A percentile compares a stretch with the other conserved stretches of the same genome.
These are phyloP conservation scores for Lipophrys pholis DNA, from an alignment of 2,113 vertebrate species.

Conservation along the genomic window DNA sequence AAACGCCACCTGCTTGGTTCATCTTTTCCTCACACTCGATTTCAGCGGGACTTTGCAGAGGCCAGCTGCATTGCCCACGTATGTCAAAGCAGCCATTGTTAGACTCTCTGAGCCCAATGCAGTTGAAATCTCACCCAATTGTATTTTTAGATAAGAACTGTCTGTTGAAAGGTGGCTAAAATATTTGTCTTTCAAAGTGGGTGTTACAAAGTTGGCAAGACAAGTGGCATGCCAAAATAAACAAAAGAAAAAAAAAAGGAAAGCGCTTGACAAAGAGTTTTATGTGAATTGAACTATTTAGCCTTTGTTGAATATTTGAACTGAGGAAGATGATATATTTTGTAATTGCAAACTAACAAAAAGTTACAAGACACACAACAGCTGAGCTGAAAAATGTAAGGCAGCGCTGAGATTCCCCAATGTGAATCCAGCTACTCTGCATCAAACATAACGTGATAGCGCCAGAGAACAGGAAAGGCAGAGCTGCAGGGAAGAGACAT, in stretches of 20 bases:
- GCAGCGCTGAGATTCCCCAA: neutral
- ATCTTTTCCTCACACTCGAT: constrained; percentile 38
- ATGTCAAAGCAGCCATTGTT: constrained; percentile 28
- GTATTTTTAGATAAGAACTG: neutral
- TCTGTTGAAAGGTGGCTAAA: neutral
- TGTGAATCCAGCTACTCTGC: neutral
- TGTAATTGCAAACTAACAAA: no score
- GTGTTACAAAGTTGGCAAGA: constrained; percentile 21
- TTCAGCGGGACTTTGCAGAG: constrained; percentile 22
- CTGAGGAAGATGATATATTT: no score
- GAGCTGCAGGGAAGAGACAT: neutral
- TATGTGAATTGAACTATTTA: no score
- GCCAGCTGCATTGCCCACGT: constrained; percentile 31
- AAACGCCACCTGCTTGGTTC: constrained; percentile 4
- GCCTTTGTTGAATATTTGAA: no score
- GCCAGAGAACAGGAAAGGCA: neutral
- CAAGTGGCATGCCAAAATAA: neutral
- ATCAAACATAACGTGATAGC: neutral
- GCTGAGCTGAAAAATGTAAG: no score
- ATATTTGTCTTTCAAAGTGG: neutral
- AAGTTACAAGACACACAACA: no score
- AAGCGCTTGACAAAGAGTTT: no score
- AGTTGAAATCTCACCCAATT: constrained; percentile 7
- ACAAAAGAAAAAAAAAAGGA: neutral
- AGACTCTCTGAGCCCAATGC: constrained; percentile 12